These are phyloP conservation scores for Penaeus vannamei DNA, from an alignment of 1,140 invertebrate species.

Conservation along the genomic window DNA sequence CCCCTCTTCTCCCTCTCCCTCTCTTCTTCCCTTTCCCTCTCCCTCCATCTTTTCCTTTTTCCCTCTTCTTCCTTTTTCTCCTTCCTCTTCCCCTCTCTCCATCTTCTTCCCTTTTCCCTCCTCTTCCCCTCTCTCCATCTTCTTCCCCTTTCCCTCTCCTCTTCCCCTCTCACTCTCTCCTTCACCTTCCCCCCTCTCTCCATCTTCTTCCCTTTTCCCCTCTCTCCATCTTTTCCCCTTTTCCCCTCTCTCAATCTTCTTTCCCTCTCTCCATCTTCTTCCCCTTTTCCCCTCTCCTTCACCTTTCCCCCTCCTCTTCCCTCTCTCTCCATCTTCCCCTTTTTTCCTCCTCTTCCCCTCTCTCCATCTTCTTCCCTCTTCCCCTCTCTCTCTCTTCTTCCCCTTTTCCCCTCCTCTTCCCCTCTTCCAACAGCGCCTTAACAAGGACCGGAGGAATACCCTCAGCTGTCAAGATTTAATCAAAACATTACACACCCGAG, in stretches of 20 bases:
- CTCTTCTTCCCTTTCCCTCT: not conserved
- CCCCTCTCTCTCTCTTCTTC: not conserved
- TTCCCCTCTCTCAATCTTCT: not conserved
- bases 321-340: no score
- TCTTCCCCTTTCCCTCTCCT: not conserved
- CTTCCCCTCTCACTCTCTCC: not conserved
- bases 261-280: not conserved
- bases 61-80: no score
- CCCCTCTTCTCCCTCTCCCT: not conserved
- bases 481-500: conserved; percentile 42
- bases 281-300: not conserved
- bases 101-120: no score
- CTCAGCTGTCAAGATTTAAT: conserved; percentile 37
- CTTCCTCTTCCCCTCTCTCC: not conserved
- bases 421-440: not conserved
- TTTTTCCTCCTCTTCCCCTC: not conserved
- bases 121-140: not conserved
- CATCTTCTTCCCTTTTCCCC: not conserved
- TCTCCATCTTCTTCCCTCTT: not conserved
- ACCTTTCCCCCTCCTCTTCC: not conserved
- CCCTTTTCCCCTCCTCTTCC: not conserved
- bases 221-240: not conserved
- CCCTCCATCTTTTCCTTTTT: not conserved
- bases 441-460: conserved; percentile 43
- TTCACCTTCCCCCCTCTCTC: not conserved